Base-by-base conservation (phyloP, 2,113 vertebrate species). In the Corynorhinus townsendii region DNA sequence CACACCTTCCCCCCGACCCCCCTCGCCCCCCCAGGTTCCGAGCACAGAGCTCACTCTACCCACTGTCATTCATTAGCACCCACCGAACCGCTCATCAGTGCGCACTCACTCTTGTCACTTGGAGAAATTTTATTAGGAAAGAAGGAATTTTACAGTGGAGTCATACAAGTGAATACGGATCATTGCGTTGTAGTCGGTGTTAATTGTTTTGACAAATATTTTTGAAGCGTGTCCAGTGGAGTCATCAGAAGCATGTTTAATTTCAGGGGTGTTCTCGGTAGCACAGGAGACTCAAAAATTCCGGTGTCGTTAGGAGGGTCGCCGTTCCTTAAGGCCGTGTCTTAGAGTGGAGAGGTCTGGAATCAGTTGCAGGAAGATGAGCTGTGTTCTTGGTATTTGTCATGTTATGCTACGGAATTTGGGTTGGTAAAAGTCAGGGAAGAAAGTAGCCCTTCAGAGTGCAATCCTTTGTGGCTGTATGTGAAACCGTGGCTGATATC, bases 141-240 rank as follows among this genome's bases (percentile, higher is more conserved):
- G 94, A 94, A 92, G 76, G 97, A 96, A 97, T 97, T 98, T 97
- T 98, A 97, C 95, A 98, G 96, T 97, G 97, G 97, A 97, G 91
- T 97, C 96, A 95, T 97, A 97, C 98, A 84, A 97, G 77, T 89
- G 91, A 98, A 93, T 96, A 84, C 97, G 95, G 95, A 90, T 96
- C 97, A 96, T 96, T 97, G 11, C 86, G 94, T 96, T 93, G 66
- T 94, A 93, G 68, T 85, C 97, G 96, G 97, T 96, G 97, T 79
- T 97, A 96, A 94, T 97, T 97, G 90, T 96, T 96, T 95, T 97
- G 96, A 96, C 97, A 98, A 96, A 95, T 98, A 89, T 96, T 97
- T 97, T 69, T 97, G 64, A 97, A 97, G 92, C 97, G 24, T n/a
- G 52, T 96, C 95, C 35, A 19, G 30, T 97, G 93, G 68, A 68